phyloP scores from a whole-genome alignment of 2,113 vertebrate species.

The Hemichromis elongatus region DNA sequence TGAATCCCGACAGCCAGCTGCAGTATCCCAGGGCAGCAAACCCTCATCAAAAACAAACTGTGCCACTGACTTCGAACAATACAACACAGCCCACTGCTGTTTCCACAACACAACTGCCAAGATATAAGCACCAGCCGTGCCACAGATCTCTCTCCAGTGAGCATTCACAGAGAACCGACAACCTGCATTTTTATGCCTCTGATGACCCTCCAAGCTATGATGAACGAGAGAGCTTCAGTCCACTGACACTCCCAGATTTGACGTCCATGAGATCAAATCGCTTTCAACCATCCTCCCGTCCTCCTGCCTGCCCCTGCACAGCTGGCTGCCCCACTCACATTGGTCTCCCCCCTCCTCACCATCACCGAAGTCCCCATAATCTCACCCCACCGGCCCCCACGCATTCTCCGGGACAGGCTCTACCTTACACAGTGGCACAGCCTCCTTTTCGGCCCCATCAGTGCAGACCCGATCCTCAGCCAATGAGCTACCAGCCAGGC shows the following conservation, averaged over 20 bases:
- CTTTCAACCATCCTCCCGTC: slow-evolving; percentile 58
- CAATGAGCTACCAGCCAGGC: slow-evolving; percentile 49
- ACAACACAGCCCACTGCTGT: slow-evolving; percentile 27
- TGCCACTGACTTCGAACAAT: slow-evolving; percentile 27
- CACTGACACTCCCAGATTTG: slow-evolving; percentile 67
- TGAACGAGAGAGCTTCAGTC: slow-evolving; percentile 77
- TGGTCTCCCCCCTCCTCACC: slow-evolving; percentile 41
- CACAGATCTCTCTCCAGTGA: slow-evolving; percentile 46
- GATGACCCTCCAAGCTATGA: slow-evolving; percentile 80
- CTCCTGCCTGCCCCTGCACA: slow-evolving; percentile 68
- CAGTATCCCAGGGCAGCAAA: slow-evolving; percentile 13
- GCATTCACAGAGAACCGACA: slow-evolving; percentile 19
- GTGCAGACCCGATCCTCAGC: slow-evolving; percentile 62
- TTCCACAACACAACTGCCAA: slow-evolving; percentile 45
- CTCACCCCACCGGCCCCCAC: slow-evolving; percentile 56
- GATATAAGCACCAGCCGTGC: slow-evolving; percentile 28
- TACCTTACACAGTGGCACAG: slow-evolving; percentile 47
- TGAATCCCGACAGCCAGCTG: slow-evolving; percentile 33
- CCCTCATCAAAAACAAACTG: slow-evolving; percentile 31
- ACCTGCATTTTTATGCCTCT: slow-evolving; percentile 63
- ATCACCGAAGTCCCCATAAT: slow-evolving; percentile 61
- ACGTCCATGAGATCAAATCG: slow-evolving; percentile 45
- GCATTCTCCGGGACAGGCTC: slow-evolving; percentile 55
- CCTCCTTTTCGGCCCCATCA: slow-evolving; percentile 60
- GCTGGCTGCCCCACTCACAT: slow-evolving; percentile 50